Conservation (phyloP, 2,888 invertebrate genomes). For the Tetragonula carbonaria region DNA sequence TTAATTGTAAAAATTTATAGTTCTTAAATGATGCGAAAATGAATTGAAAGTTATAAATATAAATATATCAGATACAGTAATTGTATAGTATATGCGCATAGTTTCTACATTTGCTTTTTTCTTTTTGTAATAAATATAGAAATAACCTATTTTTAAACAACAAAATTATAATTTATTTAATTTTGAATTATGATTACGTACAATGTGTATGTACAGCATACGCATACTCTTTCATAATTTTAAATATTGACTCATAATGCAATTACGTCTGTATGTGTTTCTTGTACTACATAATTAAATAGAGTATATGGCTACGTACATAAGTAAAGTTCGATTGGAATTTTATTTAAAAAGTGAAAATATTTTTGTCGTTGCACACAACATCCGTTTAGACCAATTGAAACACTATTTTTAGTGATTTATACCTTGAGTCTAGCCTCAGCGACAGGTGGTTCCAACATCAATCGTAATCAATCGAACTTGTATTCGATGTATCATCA, state of each 20-base stretch:
- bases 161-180: too few relatives aligned
- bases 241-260: background rate
- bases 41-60: background rate
- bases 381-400: slow-evolving; percentile 12
- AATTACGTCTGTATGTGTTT: background rate
- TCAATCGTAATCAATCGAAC: slow-evolving; percentile 3
- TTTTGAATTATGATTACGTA: too few relatives aligned
- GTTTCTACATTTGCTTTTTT: background rate
- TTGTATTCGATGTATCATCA: background rate
- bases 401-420: slow-evolving; percentile 25
- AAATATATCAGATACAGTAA: background rate
- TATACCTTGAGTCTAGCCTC: background rate
- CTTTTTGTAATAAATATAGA: background rate
- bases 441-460: slow-evolving; percentile 36
- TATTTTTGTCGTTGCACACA: background rate
- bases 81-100: background rate
- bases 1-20: background rate
- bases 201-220: too few relatives aligned
- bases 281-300: background rate
- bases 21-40: background rate
- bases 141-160: too few relatives aligned
- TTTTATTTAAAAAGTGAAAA: background rate
- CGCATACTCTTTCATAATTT: background rate
- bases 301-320: too few relatives aligned
- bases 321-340: background rate